Percentiles rank a stretch among this genome's conserved stretches.
Evolutionary conservation across 2,113 vertebrate species (phyloP).

Genomic region (Sphaerodactylus townsendi): DNA sequence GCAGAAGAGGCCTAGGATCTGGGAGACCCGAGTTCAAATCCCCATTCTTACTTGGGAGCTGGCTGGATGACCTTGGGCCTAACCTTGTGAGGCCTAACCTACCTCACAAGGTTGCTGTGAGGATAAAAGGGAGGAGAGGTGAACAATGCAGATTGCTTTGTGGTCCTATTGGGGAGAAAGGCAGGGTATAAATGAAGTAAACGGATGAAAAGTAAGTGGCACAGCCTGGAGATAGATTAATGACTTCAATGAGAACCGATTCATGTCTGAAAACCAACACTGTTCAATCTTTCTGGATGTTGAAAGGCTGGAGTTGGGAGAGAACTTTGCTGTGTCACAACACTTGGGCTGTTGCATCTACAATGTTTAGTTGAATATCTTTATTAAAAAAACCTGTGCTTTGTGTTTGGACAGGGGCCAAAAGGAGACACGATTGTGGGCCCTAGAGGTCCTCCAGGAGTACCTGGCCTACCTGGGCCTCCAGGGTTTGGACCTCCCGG

Average conservation of each 20-base stretch:
- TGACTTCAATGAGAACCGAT: background rate
- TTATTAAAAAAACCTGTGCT: background rate
- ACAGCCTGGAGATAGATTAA: background rate
- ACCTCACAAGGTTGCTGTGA: too few species aligned
- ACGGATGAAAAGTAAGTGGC: background rate
- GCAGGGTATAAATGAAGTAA: too few species aligned
- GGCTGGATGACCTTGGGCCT: too few species aligned
- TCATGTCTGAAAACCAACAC: background rate
- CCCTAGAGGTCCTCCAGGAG: constrained; percentile 84
- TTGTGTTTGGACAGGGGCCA: constrained; percentile 80
- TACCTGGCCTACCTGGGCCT: constrained; percentile 84
- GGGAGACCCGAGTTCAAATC: too few species aligned
- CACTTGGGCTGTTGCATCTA: background rate
- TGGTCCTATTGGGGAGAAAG: too few species aligned
- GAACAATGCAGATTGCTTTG: too few species aligned
- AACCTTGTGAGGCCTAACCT: too few species aligned
- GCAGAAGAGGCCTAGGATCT: too few species aligned
- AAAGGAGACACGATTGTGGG: constrained; percentile 88
- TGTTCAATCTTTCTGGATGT: background rate
- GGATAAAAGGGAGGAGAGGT: too few species aligned
- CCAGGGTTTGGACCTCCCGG: constrained; percentile 88
- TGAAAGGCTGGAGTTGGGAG: background rate
- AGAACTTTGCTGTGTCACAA: background rate
- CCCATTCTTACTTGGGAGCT: too few species aligned
- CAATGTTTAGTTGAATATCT: background rate